These are phyloP conservation scores for Sturnus vulgaris DNA, from an alignment of 2,113 vertebrate species.

Conservation along the genomic window DNA sequence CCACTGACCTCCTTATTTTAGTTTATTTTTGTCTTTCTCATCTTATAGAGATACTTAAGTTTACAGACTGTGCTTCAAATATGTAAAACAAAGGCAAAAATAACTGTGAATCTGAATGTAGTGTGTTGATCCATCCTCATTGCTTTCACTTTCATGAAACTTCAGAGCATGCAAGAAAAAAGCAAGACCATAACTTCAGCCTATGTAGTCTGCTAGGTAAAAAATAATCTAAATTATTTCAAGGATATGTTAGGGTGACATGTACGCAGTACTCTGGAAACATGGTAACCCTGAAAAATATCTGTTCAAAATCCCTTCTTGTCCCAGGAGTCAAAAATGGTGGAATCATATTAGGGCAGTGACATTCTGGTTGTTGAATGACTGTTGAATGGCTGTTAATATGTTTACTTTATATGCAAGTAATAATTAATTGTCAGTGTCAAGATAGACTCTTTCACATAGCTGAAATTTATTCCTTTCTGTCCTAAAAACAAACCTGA, in stretches of 20 bases:
- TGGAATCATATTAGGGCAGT: neutral
- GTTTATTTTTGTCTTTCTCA: neutral
- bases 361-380: neutral
- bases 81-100: neutral
- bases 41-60: neutral
- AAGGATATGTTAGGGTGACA: neutral
- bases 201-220: neutral
- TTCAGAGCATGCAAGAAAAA: neutral
- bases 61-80: neutral
- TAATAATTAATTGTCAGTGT: neutral
- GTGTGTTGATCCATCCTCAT: neutral
- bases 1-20: neutral
- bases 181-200: neutral
- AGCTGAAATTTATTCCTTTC: neutral
- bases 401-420: neutral
- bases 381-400: neutral
- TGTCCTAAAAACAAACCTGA: neutral
- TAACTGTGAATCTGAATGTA: neutral
- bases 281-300: neutral
- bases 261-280: neutral
- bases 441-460: neutral
- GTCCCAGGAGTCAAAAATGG: neutral
- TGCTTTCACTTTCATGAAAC: neutral
- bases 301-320: neutral
- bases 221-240: neutral